These are phyloP conservation scores for Epinephelus fuscoguttatus DNA, from an alignment of 2,113 vertebrate genomes.

Conservation along the genomic window DNA sequence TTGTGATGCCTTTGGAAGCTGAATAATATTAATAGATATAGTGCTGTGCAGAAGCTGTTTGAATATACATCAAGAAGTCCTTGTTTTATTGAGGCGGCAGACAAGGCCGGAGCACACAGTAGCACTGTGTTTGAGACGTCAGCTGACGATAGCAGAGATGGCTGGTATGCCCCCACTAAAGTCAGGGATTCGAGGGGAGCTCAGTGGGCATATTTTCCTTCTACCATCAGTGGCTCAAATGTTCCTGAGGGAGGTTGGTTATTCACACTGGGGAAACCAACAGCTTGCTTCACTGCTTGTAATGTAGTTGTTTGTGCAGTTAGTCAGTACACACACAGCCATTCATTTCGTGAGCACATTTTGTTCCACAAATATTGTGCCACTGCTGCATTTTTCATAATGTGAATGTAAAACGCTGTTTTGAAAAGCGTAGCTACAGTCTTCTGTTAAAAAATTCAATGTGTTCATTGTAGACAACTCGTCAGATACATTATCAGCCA, in stretches of 20 bases:
- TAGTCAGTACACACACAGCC: neutral
- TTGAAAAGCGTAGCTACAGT: neutral
- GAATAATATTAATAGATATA: constrained; percentile 33
- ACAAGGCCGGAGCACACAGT: constrained; percentile 33
- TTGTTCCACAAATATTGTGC: constrained; percentile 10
- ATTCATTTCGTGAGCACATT: constrained; percentile 9
- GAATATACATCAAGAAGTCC: constrained; percentile 39
- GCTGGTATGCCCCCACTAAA: constrained; percentile 62
- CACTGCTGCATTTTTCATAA: constrained; percentile 3
- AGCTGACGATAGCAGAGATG: constrained; percentile 56
- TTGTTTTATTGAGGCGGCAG: constrained; percentile 38
- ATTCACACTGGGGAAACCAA: constrained; percentile 34
- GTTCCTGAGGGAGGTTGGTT: constrained; percentile 54
- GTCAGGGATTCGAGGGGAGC: constrained; percentile 59
- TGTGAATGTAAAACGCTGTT: constrained; percentile 6
- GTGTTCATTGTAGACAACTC: constrained; percentile 19
- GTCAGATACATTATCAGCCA: constrained; percentile 56
- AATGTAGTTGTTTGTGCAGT: neutral
- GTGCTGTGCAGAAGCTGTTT: constrained; percentile 36
- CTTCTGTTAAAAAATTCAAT: constrained; percentile 11
- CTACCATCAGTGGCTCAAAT: constrained; percentile 77
- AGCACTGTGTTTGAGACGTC: constrained; percentile 41
- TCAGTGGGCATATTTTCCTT: constrained; percentile 78
- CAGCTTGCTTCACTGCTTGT: constrained; percentile 28
- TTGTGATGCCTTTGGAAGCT: constrained; percentile 20